Evolutionary conservation across 2,888 invertebrate species (phyloP).

Genomic region (Podabrus alpinus): DNA sequence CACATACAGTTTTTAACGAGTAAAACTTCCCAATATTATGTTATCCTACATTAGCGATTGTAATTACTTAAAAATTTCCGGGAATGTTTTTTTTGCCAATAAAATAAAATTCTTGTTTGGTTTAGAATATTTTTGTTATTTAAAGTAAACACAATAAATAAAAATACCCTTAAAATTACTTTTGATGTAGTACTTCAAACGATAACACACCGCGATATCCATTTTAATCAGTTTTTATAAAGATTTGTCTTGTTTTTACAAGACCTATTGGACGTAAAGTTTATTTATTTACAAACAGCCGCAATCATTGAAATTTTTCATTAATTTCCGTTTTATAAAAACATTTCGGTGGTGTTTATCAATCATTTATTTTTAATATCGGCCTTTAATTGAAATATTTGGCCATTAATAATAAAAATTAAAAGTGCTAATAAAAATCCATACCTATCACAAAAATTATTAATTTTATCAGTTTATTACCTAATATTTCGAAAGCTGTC

Average conservation of each 20-base stretch:
- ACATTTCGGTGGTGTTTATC: too few relatives aligned
- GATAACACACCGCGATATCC: too few relatives aligned
- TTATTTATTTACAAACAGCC: too few relatives aligned
- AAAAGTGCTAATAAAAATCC: neutral
- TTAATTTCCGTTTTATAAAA: neutral
- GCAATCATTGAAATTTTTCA: neutral
- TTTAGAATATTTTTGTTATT: neutral
- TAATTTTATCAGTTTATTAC: neutral
- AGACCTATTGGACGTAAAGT: neutral
- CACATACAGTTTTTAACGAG: neutral
- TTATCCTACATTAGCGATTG: too few relatives aligned
- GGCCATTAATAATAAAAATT: neutral
- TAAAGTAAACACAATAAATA: constrained; percentile 1
- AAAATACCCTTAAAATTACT: constrained; percentile 8
- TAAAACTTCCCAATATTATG: neutral
- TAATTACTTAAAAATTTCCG: neutral
- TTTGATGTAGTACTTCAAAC: neutral
- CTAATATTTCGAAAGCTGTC: neutral
- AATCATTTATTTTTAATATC: neutral
- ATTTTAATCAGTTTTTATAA: neutral
- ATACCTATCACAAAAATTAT: neutral
- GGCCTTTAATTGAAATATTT: neutral
- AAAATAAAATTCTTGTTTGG: neutral
- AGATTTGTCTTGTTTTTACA: neutral
- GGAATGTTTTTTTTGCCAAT: neutral